A percentile compares a stretch with the other conserved stretches of the same genome.
Evolutionary conservation across 2,888 invertebrate genomes (phyloP).

Genomic region (Ptychoptera contaminata): DNA sequence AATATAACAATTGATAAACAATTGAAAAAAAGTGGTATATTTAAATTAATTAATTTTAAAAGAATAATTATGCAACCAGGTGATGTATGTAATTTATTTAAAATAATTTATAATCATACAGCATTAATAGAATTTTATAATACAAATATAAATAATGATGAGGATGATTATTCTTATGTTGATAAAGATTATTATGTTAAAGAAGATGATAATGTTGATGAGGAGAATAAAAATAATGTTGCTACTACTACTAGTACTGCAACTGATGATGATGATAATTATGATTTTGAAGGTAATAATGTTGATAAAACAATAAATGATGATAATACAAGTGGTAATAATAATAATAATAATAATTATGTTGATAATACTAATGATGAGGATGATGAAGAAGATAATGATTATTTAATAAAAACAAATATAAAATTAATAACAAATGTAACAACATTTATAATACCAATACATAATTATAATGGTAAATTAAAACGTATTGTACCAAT

Average conservation of each 20-base stretch:
- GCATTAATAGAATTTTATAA: neutral
- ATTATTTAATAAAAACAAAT: constrained; percentile 10
- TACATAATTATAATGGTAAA: constrained; percentile 33
- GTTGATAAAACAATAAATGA: no score
- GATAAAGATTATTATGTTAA: no score
- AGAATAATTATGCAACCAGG: constrained; percentile 19
- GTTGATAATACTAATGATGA: no score
- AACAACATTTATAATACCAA: constrained; percentile 31
- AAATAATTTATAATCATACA: constrained; percentile 11
- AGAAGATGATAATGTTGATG: neutral
- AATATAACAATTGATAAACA: constrained; percentile 42
- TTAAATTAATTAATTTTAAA: constrained; percentile 35
- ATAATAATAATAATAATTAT: no score
- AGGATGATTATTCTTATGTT: no score
- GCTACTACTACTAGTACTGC: no score
- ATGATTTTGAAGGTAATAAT: neutral
- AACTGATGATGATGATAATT: neutral
- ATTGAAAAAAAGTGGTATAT: constrained; percentile 36
- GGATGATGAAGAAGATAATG: neutral
- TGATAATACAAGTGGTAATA: neutral
- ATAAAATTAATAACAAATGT: constrained; percentile 35
- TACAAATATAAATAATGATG: neutral
- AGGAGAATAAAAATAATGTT: no score
- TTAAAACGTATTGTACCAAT: constrained; percentile 19
- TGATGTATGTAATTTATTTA: constrained; percentile 18